Evolutionary conservation across 2,888 invertebrate genomes (phyloP), one percentile per base, ranked within the genome.

Genomic region (Stenoptilia bipunctidactyla): DNA sequence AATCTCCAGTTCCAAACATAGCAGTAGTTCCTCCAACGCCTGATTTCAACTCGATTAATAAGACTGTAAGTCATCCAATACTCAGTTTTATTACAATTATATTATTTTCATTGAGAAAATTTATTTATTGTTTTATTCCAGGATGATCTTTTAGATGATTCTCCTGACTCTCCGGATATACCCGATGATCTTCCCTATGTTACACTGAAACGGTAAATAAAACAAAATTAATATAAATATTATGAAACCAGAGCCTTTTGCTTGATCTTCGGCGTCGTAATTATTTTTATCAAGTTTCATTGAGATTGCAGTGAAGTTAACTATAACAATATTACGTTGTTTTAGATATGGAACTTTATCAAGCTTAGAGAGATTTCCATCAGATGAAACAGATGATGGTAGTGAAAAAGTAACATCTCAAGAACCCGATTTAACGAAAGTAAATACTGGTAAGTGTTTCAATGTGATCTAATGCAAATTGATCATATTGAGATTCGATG

Each of bases 11-110:
- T 49, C 91, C 91, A 42, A 90, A 88, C 56, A 91, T 92, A 56
- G 87, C 92, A 36, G 88, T 92, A 44, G 86, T 91, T 42, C 92
- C 92, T 43, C 90, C 92, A 15, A 92, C 92, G 1, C 91, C 92
- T 2, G 91, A 92, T 53, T 75, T 67, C 50, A 80, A 72, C 53
- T 59, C 66, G 48, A 57, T 58, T 51, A 70, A 73, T 68, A 75
- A 77, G 67, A 80, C 77, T 74, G 75, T 80, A 56, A 79, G 84
- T 68, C n/a, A n/a, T n/a, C n/a, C n/a, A n/a, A n/a, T n/a, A n/a
- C n/a, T n/a, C n/a, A 40, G 12, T 14, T 27, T 34, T 4, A 13
- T 20, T 35, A 43, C 33, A 35, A 34, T 33, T 15, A 15, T 35
- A 8, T 34, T 9, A 37, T 13, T 38, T 40, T 30, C 13, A 40